Base-by-base conservation (phyloP, 2,797 vertebrate genomes). In the Alauda arvensis region DNA sequence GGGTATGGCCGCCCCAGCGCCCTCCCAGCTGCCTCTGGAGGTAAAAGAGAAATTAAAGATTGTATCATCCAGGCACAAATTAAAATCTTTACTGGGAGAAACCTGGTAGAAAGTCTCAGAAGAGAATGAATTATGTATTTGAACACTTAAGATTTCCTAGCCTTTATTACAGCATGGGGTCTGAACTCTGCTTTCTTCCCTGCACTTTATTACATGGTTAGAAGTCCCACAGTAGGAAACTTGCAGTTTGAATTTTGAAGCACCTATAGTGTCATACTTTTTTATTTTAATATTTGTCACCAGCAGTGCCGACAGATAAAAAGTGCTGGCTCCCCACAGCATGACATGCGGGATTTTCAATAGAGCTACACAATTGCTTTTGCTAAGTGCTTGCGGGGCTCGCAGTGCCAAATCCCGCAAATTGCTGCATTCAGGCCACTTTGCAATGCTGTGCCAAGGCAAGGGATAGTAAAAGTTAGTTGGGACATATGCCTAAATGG, bases 201-300 rank as follows among this genome's bases (percentile, higher is more conserved):
- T 87, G 91, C 93, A 94, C 91, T 96, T 95, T 96, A 96, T 95
- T 95, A 96, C 93, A 95, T 95, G 95, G 96, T 96, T 96, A 96
- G 95, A 94, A 96, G 95, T 95, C 95, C 96, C 94, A 1, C 93
- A 85, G 93, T 94, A 95, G 93, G 94, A 95, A 94, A 95, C 94
- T 94, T 95, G 90, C 88, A 67, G 95, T 88, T 94, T 94, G 94
- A 95, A 95, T 96, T 93, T 89, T 94, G 91, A 96, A 95, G 92
- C 95, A 96, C 96, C 96, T 96, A 96, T 94, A 91, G 96, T 85
- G 91, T 95, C 96, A 85, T 94, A 93, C 87, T 91, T 93, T 94
- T 94, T 94, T 95, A 95, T 95, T 95, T 96, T 95, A 91, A 92
- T 95, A 95, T 96, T 93, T 92, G 92, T 94, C 93, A 93, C 94